Evolutionary conservation across 2,888 invertebrate genomes (phyloP), one percentile per base, ranked within the genome.

Genomic region (Cacoxenus indagator): DNA sequence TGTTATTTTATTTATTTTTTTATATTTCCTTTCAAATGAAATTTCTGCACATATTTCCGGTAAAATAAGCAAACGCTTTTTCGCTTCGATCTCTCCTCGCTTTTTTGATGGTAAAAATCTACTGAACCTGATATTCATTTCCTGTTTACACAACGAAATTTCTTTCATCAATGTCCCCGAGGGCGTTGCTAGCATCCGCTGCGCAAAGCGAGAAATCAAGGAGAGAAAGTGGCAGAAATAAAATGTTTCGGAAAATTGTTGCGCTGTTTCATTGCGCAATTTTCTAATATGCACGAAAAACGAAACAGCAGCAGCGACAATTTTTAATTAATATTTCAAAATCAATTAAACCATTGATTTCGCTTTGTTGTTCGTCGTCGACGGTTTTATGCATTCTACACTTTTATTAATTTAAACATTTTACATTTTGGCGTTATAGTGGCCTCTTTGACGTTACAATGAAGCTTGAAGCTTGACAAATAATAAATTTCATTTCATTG

Each of bases 61-160:
- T 11, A 14, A 24, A 54, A 54, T 54, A 22, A 54, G 54, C 54
- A 24, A 54, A 54, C 22, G 54, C 26, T 54, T 26, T 54, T 24
- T 24, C 4, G 54, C 11, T 9, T 51, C 22, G 5, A 22, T 51
- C 22, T 51, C 22, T 51, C 4, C 24, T 54, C 5, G 2, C 14
- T 24, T 24, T 24, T 54, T 54, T 54, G 22, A 11, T 37, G 37
- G 2, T 8, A 2, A 14, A 37, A 37, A 71, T 70, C 70, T 70
- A 72, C 68, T 73, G 68, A 17, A 59, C 22, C 37, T 59, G 65
- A 61, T 74, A 67, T 78, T 73, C 70, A 78, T 79, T 78, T 78
- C 78, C 78, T 78, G 76, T 79, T 78, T 74, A 76, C 59, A 37
- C 59, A 51, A 51, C 19, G 22, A 51, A 51, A 22, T 51, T 51